Conservation (phyloP, 1,140 invertebrate species). For the Tetramorium alpestre region DNA sequence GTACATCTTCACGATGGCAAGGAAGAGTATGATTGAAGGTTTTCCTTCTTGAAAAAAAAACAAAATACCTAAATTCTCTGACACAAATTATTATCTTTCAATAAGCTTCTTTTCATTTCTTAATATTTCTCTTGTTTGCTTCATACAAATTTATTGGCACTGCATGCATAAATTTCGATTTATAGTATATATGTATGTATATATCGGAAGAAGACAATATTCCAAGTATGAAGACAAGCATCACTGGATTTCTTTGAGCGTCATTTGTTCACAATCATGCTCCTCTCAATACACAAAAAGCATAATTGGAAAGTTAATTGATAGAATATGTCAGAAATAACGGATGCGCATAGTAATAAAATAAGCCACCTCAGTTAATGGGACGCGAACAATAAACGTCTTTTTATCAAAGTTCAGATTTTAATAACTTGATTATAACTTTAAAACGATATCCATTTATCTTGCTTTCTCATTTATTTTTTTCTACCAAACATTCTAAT, state of each 20-base stretch:
- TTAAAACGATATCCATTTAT: background rate
- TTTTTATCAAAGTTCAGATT: background rate
- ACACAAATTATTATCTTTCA: background rate
- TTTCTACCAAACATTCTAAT: background rate
- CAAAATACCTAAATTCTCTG: constrained; percentile 15
- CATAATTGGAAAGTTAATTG: background rate
- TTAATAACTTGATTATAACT: background rate
- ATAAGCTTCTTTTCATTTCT: background rate
- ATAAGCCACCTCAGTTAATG: background rate
- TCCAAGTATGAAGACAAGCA: background rate
- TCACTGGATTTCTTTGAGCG: background rate
- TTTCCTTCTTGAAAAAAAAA: background rate
- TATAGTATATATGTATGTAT: background rate
- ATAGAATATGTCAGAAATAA: background rate
- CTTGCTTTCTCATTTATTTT: background rate
- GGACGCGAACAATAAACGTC: background rate
- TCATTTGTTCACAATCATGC: background rate
- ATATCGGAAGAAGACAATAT: background rate
- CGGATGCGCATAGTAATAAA: background rate
- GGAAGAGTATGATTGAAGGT: background rate
- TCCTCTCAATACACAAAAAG: background rate
- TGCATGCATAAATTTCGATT: background rate
- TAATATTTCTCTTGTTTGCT: too few relatives aligned
- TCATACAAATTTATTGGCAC: background rate
- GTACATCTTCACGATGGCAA: background rate